Evolutionary conservation across 1,140 invertebrate genomes (phyloP).

Genomic region (Liolophura sinensis): DNA sequence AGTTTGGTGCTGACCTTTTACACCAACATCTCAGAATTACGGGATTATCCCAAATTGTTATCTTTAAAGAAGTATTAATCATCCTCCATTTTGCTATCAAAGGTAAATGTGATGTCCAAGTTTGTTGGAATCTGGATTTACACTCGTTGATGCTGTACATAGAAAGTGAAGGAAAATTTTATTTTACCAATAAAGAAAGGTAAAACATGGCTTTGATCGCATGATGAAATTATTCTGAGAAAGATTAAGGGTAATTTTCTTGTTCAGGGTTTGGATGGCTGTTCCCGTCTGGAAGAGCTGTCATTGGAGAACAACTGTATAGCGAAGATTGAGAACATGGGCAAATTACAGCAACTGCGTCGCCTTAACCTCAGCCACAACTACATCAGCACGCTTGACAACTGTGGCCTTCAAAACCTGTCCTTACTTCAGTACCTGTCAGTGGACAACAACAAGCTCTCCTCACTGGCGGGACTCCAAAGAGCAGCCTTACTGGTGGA

Average conservation of each 20-base stretch:
- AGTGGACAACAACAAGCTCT: slow-evolving; percentile 49
- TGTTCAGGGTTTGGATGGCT: slow-evolving; percentile 52
- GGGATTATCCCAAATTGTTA: no score
- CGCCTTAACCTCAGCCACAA: slow-evolving; percentile 87
- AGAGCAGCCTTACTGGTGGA: slow-evolving; percentile 43
- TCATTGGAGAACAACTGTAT: slow-evolving; percentile 92
- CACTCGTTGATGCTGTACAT: no score
- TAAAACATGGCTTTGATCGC: no score
- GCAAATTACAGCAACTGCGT: slow-evolving; percentile 78
- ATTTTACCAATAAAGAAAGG: no score
- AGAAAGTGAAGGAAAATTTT: no score
- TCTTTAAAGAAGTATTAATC: no score
- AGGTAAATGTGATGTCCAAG: no score
- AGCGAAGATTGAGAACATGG: slow-evolving; percentile 78
- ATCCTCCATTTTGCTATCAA: no score
- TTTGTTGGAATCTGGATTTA: no score
- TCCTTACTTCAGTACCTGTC: slow-evolving; percentile 49
- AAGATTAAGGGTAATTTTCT: background rate
- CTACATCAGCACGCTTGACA: slow-evolving; percentile 69
- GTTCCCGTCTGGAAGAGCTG: slow-evolving; percentile 61
- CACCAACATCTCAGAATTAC: no score
- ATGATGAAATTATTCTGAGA: no score
- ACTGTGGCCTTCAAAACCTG: slow-evolving; percentile 32
- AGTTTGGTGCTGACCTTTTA: no score
- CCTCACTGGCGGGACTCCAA: slow-evolving; percentile 43